Conservation (phyloP, 2,113 vertebrate genomes). For the Charadrius vociferus region DNA sequence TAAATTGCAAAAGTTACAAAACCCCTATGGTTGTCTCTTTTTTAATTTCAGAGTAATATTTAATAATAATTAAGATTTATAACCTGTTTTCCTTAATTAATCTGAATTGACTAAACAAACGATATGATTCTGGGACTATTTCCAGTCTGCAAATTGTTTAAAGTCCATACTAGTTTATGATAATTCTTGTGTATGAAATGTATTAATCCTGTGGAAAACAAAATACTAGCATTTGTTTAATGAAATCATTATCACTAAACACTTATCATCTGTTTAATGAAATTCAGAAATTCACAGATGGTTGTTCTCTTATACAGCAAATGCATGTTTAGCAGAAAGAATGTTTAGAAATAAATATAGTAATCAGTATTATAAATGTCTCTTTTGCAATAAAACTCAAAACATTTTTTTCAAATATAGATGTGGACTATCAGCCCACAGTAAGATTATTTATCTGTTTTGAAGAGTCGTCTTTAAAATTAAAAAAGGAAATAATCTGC, state of each 20-base stretch:
- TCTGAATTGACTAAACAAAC: background rate
- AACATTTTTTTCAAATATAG: background rate
- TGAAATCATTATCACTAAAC: constrained; percentile 58
- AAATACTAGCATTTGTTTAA: constrained; percentile 56
- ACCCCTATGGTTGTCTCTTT: rapidly evolving
- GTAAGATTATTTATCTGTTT: background rate
- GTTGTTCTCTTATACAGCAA: constrained; percentile 22
- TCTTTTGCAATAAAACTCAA: background rate
- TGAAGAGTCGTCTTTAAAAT: constrained; percentile 25
- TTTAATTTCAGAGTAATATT: background rate
- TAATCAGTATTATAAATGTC: constrained; percentile 23
- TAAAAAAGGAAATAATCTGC: constrained; percentile 41
- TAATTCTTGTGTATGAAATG: constrained; percentile 24
- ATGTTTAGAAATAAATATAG: constrained; percentile 36
- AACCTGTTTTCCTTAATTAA: constrained; percentile 27
- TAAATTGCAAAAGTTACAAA: background rate
- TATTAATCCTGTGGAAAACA: constrained; percentile 40
- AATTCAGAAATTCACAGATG: constrained; percentile 56
- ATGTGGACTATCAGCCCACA: background rate
- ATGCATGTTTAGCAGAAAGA: constrained; percentile 28
- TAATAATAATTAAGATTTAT: background rate
- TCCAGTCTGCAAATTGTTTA: constrained; percentile 36
- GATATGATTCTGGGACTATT: background rate
- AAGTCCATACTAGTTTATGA: background rate
- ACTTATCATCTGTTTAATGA: constrained; percentile 57